Conservation (phyloP, 1,140 invertebrate species). For the Drosophila fuyamai region DNA sequence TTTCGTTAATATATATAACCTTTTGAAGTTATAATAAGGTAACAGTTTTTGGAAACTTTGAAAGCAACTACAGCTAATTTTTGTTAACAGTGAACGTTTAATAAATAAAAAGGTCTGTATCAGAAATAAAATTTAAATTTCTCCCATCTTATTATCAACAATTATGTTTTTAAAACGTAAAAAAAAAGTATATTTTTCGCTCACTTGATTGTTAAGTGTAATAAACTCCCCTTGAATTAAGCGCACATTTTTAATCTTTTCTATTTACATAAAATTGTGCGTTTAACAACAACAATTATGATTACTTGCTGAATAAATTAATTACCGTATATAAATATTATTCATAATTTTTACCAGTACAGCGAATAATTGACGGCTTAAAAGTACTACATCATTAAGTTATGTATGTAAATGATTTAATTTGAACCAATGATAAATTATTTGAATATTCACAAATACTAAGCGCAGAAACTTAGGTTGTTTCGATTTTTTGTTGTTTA, state of each 20-base stretch:
- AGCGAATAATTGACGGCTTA: neutral
- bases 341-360: neutral
- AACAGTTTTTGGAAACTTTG: too few relatives aligned
- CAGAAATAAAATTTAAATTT: too few relatives aligned
- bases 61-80: neutral
- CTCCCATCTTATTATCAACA: too few relatives aligned
- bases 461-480: too few relatives aligned
- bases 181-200: neutral
- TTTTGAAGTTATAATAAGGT: too few relatives aligned
- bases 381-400: neutral
- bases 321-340: neutral
- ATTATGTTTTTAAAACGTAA: too few relatives aligned
- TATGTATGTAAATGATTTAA: too few relatives aligned
- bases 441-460: too few relatives aligned
- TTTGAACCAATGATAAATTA: too few relatives aligned
- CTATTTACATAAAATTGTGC: neutral
- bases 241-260: neutral
- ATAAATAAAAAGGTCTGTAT: neutral
- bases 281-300: neutral
- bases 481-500: too few relatives aligned
- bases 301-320: constrained; percentile 3
- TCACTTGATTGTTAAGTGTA: neutral
- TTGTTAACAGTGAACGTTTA: neutral
- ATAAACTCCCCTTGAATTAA: neutral
- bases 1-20: too few relatives aligned